phyloP scores from a whole-genome alignment of 2,888 invertebrate species.

The Ochropleura plecta region DNA sequence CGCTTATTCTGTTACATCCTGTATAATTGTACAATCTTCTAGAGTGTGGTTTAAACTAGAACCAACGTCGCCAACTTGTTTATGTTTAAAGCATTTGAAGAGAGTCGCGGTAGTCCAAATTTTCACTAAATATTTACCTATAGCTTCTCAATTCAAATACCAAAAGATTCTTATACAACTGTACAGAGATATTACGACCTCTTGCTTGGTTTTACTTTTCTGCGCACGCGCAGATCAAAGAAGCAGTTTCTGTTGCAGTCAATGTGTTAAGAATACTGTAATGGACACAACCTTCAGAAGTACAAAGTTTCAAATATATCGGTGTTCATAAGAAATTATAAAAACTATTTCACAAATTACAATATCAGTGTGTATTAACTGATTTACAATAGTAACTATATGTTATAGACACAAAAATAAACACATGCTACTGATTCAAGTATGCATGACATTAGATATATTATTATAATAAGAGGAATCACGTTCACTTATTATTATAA shows the following conservation, averaged over 20 bases:
- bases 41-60: not conserved
- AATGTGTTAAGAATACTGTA: slow-evolving; percentile 11
- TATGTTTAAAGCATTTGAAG: not conserved
- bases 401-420: slow-evolving; percentile 20
- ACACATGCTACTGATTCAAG: slow-evolving; percentile 26
- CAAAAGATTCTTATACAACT: not conserved
- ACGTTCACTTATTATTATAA: slow-evolving; percentile 41
- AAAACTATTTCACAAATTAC: slow-evolving; percentile 16
- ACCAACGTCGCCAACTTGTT: not conserved
- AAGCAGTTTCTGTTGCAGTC: not conserved
- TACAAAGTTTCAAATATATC: not conserved
- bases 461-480: slow-evolving; percentile 40
- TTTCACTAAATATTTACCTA: not conserved
- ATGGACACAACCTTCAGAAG: slow-evolving; percentile 12
- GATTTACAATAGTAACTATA: not conserved
- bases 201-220: not conserved
- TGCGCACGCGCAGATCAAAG: not conserved
- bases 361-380: slow-evolving; percentile 9
- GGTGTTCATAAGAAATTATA: slow-evolving; percentile 14
- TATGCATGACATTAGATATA: slow-evolving; percentile 5
- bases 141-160: not conserved
- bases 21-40: not conserved
- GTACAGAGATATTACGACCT: not conserved
- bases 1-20: not conserved
- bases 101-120: not conserved